A percentile compares a stretch with the other conserved stretches of the same genome.
Evolutionary conservation across 2,797 vertebrate genomes (phyloP).

Genomic region (Poecile montanus): DNA sequence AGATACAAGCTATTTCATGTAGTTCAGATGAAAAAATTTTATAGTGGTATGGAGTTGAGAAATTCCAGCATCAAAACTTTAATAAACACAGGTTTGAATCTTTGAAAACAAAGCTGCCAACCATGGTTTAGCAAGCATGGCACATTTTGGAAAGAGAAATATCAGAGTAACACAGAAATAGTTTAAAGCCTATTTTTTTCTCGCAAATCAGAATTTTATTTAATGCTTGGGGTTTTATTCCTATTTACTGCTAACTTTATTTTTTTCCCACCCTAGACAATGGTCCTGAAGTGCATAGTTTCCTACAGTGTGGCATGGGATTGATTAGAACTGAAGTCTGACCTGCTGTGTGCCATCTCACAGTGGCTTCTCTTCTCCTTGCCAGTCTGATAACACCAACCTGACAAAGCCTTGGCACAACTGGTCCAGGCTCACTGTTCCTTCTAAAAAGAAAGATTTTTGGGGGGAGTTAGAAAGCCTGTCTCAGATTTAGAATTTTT

Average conservation of each 20-base stretch:
- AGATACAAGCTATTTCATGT: neutral
- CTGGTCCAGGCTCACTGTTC: neutral
- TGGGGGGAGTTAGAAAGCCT: neutral
- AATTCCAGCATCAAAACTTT: neutral
- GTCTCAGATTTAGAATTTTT: neutral
- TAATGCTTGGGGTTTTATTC: neutral
- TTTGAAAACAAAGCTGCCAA: neutral
- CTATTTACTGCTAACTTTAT: neutral
- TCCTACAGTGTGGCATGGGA: neutral
- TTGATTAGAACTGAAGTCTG: neutral
- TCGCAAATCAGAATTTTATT: neutral
- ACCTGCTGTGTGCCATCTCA: neutral
- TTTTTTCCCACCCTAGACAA: neutral
- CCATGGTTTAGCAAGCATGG: neutral
- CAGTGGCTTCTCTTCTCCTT: neutral
- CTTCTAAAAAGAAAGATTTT: neutral
- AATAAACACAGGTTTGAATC: neutral
- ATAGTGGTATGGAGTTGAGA: neutral
- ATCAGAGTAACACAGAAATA: neutral
- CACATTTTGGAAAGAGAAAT: neutral
- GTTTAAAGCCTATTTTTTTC: neutral
- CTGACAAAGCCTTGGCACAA: neutral
- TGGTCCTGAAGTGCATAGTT: neutral
- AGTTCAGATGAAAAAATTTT: slow-evolving; percentile 1
- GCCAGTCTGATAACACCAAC: neutral